Evolutionary conservation across 2,113 vertebrate genomes (phyloP).

Genomic region (Anolis sagrei): DNA sequence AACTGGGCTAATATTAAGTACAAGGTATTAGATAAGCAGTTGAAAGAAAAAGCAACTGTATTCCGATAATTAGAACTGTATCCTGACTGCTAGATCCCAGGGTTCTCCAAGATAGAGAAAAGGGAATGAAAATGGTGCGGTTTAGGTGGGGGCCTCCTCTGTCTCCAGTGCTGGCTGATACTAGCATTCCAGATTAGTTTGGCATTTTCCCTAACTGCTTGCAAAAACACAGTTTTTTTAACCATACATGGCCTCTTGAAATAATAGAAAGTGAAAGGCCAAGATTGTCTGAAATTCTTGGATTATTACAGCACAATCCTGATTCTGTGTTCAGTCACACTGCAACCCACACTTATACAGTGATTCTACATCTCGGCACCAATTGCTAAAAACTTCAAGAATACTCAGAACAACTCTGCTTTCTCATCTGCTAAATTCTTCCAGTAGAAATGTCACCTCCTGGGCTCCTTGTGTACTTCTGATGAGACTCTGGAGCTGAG

Average conservation of each 20-base stretch:
- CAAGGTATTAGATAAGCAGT: not conserved
- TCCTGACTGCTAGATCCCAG: not conserved
- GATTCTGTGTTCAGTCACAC: not conserved
- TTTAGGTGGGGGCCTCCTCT: not conserved
- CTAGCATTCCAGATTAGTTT: accelerated
- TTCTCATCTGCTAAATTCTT: not conserved
- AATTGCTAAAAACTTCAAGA: not conserved
- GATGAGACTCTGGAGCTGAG: conserved; percentile 74
- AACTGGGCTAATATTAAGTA: not conserved
- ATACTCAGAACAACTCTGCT: not conserved
- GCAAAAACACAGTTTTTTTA: not conserved
- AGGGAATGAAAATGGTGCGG: not conserved
- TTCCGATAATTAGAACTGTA: not conserved
- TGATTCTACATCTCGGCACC: accelerated
- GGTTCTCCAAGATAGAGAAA: not conserved
- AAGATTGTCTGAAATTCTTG: not conserved
- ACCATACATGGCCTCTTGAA: not conserved
- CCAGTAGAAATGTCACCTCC: conserved; percentile 65
- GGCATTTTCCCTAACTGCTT: not conserved
- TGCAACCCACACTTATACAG: not conserved
- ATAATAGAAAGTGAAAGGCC: conserved; percentile 20
- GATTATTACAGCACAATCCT: conserved; percentile 3
- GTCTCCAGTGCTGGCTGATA: not conserved
- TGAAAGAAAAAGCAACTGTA: not conserved
- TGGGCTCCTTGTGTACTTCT: conserved; percentile 65